phyloP scores from a whole-genome alignment of 2,888 invertebrate species.

The Dasysyrphus albostriatus region DNA sequence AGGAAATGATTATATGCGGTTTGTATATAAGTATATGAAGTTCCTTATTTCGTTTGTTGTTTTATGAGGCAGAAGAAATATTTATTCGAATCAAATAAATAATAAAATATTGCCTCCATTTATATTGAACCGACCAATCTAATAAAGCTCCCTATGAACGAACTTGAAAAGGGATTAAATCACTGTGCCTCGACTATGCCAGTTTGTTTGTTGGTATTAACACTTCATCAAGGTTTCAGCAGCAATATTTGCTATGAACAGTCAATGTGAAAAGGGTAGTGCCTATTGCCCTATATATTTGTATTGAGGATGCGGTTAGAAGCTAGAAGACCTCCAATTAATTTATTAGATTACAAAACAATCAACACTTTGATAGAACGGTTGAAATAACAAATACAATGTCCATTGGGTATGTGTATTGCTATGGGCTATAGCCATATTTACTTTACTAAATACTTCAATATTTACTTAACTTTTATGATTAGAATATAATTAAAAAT shows the following conservation, averaged over 20 bases:
- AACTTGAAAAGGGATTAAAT: background rate
- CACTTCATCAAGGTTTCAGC: background rate
- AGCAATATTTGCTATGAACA: background rate
- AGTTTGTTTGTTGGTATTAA: background rate
- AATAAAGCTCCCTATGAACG: background rate
- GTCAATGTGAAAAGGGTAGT: background rate
- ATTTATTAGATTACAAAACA: background rate
- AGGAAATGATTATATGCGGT: constrained; percentile 8
- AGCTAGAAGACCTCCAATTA: background rate
- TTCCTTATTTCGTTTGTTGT: background rate
- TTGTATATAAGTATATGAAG: background rate
- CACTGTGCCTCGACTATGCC: background rate
- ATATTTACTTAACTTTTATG: background rate
- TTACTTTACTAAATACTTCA: background rate
- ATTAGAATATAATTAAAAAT: background rate
- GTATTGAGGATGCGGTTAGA: background rate
- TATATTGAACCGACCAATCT: background rate
- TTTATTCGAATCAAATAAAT: constrained; percentile 26
- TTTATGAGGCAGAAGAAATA: constrained; percentile 19
- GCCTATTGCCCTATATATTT: background rate
- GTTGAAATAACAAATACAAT: background rate
- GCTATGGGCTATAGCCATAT: background rate
- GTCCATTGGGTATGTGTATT: background rate
- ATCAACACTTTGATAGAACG: background rate
- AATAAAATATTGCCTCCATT: background rate